Evolutionary conservation across 2,888 invertebrate species (phyloP).

Genomic region (Syritta pipiens): DNA sequence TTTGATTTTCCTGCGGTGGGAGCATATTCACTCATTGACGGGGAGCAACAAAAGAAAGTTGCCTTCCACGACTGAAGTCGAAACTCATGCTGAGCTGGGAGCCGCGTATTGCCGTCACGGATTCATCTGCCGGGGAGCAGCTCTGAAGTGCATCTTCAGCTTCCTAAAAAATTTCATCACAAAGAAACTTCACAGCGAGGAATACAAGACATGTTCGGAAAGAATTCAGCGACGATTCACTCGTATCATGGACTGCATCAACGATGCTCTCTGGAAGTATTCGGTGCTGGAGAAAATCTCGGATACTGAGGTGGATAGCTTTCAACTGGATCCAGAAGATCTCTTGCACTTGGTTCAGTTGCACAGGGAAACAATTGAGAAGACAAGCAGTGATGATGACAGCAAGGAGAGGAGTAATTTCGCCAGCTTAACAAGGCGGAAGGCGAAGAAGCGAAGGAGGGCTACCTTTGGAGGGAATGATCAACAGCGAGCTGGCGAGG

Average conservation of each 20-base stretch:
- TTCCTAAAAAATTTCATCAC: constrained; percentile 75
- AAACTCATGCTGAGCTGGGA: constrained; percentile 25
- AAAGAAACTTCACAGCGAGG: constrained; percentile 76
- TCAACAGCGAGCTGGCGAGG: constrained; percentile 31
- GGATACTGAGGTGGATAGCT: constrained; percentile 59
- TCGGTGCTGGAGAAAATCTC: constrained; percentile 75
- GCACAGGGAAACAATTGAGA: constrained; percentile 73
- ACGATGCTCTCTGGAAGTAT: constrained; percentile 77
- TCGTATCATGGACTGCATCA: constrained; percentile 74
- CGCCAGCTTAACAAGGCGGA: constrained; percentile 74
- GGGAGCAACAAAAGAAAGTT: constrained; percentile 17
- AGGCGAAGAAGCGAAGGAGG: constrained; percentile 74
- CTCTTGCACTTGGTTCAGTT: constrained; percentile 75
- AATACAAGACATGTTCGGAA: constrained; percentile 74
- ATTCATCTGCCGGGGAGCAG: constrained; percentile 74
- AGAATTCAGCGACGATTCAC: constrained; percentile 74
- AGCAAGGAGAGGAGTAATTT: constrained; percentile 74
- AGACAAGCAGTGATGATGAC: constrained; percentile 77
- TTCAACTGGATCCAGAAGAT: constrained; percentile 74
- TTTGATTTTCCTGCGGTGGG: constrained; percentile 77
- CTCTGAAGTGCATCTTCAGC: constrained; percentile 73
- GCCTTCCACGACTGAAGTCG: constrained; percentile 47
- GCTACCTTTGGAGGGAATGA: constrained; percentile 74
- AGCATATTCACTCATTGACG: constrained; percentile 71
- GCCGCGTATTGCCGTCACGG: constrained; percentile 70